Conservation (phyloP, 2,888 invertebrate genomes). For the Thymelicus lineola region DNA sequence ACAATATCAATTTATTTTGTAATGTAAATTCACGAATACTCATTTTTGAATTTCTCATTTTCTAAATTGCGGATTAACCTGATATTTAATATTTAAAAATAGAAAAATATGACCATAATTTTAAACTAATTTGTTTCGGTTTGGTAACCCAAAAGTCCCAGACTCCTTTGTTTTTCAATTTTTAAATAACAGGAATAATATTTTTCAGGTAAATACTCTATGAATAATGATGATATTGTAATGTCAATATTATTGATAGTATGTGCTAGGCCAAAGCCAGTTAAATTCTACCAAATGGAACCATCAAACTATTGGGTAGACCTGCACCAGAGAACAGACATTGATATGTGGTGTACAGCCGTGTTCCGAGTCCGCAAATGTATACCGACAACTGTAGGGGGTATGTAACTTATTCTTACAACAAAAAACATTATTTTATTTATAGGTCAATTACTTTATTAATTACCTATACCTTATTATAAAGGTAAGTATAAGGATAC, state of each 20-base stretch:
- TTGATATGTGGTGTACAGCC: conserved; percentile 72
- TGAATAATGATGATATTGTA: conserved; percentile 71
- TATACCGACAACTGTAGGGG: conserved; percentile 70
- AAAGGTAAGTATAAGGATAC: no score
- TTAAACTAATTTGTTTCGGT: no score
- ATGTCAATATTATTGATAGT: conserved; percentile 74
- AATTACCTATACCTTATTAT: no score
- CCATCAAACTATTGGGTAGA: conserved; percentile 72
- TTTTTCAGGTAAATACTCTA: conserved; percentile 75
- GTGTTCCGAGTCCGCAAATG: conserved; percentile 77
- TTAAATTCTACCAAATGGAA: conserved; percentile 66
- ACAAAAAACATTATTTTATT: not conserved
- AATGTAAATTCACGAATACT: no score
- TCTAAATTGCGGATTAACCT: no score
- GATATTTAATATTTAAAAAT: no score
- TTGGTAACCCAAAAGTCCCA: no score
- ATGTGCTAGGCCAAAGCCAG: conserved; percentile 68
- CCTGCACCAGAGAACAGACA: conserved; percentile 66
- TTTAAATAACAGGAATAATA: not conserved
- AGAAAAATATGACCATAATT: no score
- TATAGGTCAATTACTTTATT: not conserved
- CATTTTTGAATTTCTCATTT: no score
- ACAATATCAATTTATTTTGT: no score
- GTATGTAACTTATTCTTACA: conserved; percentile 51
- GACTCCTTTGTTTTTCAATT: not conserved